These are phyloP conservation scores for Andinoacara biseriatus DNA, from an alignment of 2,113 vertebrate species.

Conservation along the genomic window DNA sequence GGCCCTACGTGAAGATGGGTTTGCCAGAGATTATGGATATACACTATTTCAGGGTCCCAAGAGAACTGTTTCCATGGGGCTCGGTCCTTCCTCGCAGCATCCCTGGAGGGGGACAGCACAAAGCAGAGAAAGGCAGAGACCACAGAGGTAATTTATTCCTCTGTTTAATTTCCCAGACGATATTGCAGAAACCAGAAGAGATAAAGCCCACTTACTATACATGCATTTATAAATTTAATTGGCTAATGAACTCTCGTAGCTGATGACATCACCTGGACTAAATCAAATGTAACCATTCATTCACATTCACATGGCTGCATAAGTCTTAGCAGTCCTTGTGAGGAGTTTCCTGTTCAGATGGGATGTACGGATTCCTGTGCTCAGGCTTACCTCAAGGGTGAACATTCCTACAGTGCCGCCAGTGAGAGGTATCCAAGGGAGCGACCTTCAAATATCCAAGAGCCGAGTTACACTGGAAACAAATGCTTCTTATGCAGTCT, in stretches of 20 bases:
- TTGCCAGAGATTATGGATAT: slow-evolving; percentile 46
- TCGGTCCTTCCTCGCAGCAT: slow-evolving; percentile 9
- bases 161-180: slow-evolving; percentile 56
- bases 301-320: background rate
- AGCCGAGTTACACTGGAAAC: background rate
- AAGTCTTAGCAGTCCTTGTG: background rate
- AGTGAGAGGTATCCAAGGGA: background rate
- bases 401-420: slow-evolving; percentile 3
- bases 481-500: background rate
- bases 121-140: slow-evolving; percentile 18
- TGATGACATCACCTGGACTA: slow-evolving; percentile 23
- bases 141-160: slow-evolving; percentile 34
- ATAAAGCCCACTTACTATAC: slow-evolving; percentile 35
- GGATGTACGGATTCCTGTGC: background rate
- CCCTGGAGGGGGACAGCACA: slow-evolving; percentile 23
- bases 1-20: background rate
- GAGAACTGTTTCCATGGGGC: slow-evolving; percentile 52
- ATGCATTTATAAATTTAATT: slow-evolving; percentile 42
- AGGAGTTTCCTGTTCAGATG: slow-evolving; percentile 23
- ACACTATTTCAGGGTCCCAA: slow-evolving; percentile 36
- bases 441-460: background rate
- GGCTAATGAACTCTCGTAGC: slow-evolving; percentile 42
- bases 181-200: slow-evolving; percentile 12
- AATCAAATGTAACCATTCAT: slow-evolving; percentile 5
- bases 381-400: background rate